Percentiles rank a stretch among this genome's conserved stretches.
phyloP scores from a whole-genome alignment of 2,113 vertebrate species.

The Nasalis larvatus region DNA sequence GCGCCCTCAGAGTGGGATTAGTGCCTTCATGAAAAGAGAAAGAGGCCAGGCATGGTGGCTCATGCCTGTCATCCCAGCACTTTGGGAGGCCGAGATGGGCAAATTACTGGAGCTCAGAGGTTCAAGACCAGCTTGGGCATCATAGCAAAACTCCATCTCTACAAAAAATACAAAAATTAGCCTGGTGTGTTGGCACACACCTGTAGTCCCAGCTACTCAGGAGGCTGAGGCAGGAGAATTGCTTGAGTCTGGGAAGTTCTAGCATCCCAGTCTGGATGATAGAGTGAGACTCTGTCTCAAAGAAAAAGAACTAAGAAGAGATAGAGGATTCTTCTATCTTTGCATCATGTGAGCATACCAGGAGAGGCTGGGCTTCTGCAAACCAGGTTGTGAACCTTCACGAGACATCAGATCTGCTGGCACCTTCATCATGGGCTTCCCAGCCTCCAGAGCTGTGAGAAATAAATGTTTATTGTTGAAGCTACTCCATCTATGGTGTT shows the following conservation, averaged over 20 bases:
- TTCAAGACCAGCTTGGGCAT: neutral
- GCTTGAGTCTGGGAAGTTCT: neutral
- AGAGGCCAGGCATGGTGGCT: accelerated
- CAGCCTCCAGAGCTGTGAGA: neutral
- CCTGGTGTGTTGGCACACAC: no score
- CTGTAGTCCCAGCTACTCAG: neutral
- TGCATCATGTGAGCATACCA: neutral
- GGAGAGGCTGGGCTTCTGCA: neutral
- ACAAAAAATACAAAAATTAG: neutral
- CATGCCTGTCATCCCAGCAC: neutral
- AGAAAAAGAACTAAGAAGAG: neutral
- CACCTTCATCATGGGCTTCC: neutral
- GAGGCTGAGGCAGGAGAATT: neutral
- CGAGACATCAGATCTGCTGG: neutral
- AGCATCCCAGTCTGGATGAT: neutral
- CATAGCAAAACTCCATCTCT: neutral
- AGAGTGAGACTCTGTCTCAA: neutral
- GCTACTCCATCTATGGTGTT: neutral
- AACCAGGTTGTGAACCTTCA: neutral
- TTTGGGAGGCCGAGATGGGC: neutral
- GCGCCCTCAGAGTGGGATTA: neutral
- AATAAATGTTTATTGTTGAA: neutral
- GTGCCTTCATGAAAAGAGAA: neutral
- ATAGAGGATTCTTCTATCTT: neutral
- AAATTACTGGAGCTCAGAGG: neutral